A percentile compares a stretch with the other conserved stretches of the same genome.
Evolutionary conservation across 2,797 vertebrate genomes (phyloP).

Genomic region (Helostoma temminkii): DNA sequence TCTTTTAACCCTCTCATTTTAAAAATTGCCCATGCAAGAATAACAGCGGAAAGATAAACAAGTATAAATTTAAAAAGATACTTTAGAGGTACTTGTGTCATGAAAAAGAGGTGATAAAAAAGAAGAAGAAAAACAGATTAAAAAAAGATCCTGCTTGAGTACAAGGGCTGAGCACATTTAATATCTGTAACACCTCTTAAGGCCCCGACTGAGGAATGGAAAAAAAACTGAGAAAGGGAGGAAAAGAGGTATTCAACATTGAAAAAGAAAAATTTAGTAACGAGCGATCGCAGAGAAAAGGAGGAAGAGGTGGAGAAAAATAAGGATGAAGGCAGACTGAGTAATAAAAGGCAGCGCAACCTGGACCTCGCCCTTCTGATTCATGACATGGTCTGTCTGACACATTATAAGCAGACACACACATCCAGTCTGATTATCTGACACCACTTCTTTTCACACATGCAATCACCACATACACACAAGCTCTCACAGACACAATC

Average conservation of each 20-base stretch:
- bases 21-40: conserved; percentile 7
- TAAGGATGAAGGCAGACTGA: conserved; percentile 57
- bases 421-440: conserved; percentile 38
- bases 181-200: conserved; percentile 14
- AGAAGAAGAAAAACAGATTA: not conserved
- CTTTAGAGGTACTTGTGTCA: conserved; percentile 10
- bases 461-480: conserved; percentile 39
- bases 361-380: conserved; percentile 80
- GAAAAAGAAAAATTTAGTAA: not conserved
- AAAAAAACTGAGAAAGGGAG: conserved; percentile 14
- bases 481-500: conserved; percentile 47
- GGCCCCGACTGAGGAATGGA: conserved; percentile 22
- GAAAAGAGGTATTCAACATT: conserved; percentile 5
- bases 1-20: conserved; percentile 27
- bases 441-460: conserved; percentile 45
- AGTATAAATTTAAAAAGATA: conserved; percentile 37
- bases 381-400: conserved; percentile 75
- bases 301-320: conserved; percentile 9
- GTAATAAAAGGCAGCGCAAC: conserved; percentile 68
- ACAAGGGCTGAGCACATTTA: not conserved
- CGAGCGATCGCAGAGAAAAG: not conserved
- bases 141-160: conserved; percentile 6
- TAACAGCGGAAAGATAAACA: conserved; percentile 15
- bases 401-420: conserved; percentile 50
- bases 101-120: conserved; percentile 18